Evolutionary conservation across 2,113 vertebrate species (phyloP), one percentile per base, ranked within the genome.

Genomic region (Pyxicephalus adspersus): DNA sequence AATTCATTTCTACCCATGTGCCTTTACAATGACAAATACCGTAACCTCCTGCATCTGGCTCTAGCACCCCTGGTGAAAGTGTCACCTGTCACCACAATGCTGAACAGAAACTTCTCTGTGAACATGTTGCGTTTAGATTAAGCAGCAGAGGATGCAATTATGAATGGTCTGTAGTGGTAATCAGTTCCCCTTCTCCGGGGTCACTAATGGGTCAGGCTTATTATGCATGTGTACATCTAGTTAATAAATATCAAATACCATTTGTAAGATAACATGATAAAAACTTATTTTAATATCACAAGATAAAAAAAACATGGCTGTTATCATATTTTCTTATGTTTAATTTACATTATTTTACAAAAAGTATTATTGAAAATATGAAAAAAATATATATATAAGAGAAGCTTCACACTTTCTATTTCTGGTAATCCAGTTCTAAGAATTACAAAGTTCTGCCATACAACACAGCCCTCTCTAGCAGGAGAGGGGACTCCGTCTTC

Each of bases 221-320:
- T 73, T 73, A 73, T 73, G 54, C 70, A 73, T 73, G 70, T 73
- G 70, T 73, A 73, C 70, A 57, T 58, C 70, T 58, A 57, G 19
- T 22, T 54, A 57, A 73, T 52, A 34, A 73, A 28, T 15, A 73
- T 23, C 28, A 16, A 34, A 4, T 54, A 26, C 70, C 50, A 57
- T 34, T 73, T 22, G 20, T 22, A 73, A 23, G 70, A 58, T 58
- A 73, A 73, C 31, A 52, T 28, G 58, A 73, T 58, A 28, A 58
- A 57, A 73, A 58, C 70, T 73, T 52, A 73, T 73, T 73, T 73
- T 73, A 73, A 31, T 52, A 57, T 73, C 70, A 73, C 70, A 58
- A 55, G 68, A 55, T 29, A 72, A 57, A 55, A 68, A 70, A 31
- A 71, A 45, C 29, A 26, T 45, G 20, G 23, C 52, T 58, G 26